Conservation (phyloP, 1,140 invertebrate species). For the Atopsyche davidsoni region DNA sequence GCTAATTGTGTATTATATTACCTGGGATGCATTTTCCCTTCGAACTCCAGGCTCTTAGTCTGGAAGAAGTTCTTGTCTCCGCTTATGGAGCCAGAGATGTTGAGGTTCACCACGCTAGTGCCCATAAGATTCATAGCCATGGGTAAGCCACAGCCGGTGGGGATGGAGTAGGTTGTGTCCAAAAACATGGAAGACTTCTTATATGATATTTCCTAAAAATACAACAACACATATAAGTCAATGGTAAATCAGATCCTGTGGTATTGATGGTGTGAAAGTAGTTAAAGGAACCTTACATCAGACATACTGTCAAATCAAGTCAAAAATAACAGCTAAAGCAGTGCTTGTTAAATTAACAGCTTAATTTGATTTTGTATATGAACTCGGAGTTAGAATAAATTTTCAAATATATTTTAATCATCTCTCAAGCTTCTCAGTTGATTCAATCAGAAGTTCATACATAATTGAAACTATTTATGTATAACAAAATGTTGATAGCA, state of each 20-base stretch:
- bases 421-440: too few species aligned
- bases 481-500: conserved; percentile 10
- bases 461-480: neutral
- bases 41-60: conserved; percentile 63
- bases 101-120: conserved; percentile 75
- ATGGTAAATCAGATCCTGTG: too few species aligned
- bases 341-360: too few species aligned
- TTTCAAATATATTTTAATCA: too few species aligned
- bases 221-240: too few species aligned
- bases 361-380: too few species aligned
- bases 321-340: too few species aligned
- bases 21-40: conserved; percentile 69
- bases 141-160: conserved; percentile 78
- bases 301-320: too few species aligned
- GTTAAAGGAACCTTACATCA: too few species aligned
- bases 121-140: conserved; percentile 78
- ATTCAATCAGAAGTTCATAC: too few species aligned
- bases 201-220: conserved; percentile 63
- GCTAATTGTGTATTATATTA: conserved; percentile 33
- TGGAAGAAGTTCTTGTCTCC: conserved; percentile 45
- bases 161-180: conserved; percentile 78
- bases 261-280: too few species aligned
- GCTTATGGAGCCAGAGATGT: conserved; percentile 62
- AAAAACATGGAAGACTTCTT: conserved; percentile 76
- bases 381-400: too few species aligned